Evolutionary conservation across 2,888 invertebrate genomes (phyloP).

Genomic region (Drosophila bunnanda): DNA sequence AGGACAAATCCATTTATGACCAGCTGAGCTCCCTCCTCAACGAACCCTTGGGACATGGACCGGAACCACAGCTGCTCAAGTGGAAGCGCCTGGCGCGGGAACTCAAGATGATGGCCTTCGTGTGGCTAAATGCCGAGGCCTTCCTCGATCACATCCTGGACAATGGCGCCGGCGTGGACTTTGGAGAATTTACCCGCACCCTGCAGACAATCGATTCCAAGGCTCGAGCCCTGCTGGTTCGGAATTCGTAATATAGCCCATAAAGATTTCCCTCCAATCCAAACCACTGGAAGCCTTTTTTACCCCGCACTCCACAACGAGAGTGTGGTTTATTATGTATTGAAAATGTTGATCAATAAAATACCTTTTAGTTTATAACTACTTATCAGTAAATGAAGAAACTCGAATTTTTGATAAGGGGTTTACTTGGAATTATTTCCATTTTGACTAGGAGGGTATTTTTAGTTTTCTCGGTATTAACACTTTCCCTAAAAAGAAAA

Average conservation of each 20-base stretch:
- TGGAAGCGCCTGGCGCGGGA: slow-evolving; percentile 87
- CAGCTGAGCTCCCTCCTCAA: slow-evolving; percentile 86
- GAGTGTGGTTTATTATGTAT: slow-evolving; percentile 22
- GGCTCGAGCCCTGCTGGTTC: slow-evolving; percentile 16
- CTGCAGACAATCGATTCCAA: slow-evolving; percentile 59
- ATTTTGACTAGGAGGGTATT: neutral
- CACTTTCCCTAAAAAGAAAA: too few relatives aligned
- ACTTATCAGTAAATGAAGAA: slow-evolving; percentile 6
- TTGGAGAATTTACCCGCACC: slow-evolving; percentile 57
- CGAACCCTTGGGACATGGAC: slow-evolving; percentile 55
- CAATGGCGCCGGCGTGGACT: slow-evolving; percentile 61
- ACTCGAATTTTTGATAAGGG: neutral
- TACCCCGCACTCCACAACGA: neutral
- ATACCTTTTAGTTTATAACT: slow-evolving; percentile 19
- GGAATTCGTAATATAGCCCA: slow-evolving; percentile 25
- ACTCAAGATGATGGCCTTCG: slow-evolving; percentile 85
- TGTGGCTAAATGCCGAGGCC: slow-evolving; percentile 86
- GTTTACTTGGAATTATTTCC: neutral
- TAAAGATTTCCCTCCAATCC: neutral
- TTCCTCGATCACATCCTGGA: slow-evolving; percentile 85
- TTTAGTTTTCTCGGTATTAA: neutral
- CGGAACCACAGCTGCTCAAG: slow-evolving; percentile 82
- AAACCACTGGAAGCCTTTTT: slow-evolving; percentile 1
- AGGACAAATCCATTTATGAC: slow-evolving; percentile 60
- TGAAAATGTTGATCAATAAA: slow-evolving; percentile 37